Percentiles rank a stretch among this genome's conserved stretches.
Evolutionary conservation across 1,140 invertebrate genomes (phyloP).

Genomic region (Maniola jurtina): DNA sequence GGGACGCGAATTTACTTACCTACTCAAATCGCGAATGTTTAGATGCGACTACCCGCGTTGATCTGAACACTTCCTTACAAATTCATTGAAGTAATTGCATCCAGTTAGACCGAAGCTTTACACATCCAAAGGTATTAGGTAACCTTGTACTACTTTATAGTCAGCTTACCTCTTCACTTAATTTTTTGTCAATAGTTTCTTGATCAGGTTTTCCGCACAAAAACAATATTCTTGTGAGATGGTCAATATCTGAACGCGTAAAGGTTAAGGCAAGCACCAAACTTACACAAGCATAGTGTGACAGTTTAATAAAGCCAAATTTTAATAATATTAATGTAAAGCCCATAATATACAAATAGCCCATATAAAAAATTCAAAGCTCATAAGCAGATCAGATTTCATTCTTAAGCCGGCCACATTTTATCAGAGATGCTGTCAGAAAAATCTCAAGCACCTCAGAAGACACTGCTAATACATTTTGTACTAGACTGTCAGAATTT

Average conservation of each 20-base stretch:
- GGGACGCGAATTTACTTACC: too few species aligned
- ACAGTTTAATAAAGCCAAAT: slow-evolving; percentile 1
- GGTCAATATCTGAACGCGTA: slow-evolving; percentile 91
- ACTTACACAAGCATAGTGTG: slow-evolving; percentile 10
- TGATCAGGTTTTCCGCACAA: slow-evolving; percentile 92
- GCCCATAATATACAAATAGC: background rate
- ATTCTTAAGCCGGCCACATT: too few species aligned
- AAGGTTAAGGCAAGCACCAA: slow-evolving; percentile 75
- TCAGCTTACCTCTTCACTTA: slow-evolving; percentile 89
- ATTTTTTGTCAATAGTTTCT: slow-evolving; percentile 92
- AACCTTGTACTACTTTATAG: background rate
- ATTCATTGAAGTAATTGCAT: too few species aligned
- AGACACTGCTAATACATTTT: too few species aligned
- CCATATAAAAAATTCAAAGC: too few species aligned
- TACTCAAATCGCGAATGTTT: too few species aligned
- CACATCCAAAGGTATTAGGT: slow-evolving; percentile 9
- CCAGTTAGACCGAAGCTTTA: too few species aligned
- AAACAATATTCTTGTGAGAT: slow-evolving; percentile 92
- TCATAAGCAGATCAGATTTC: slow-evolving; percentile 15
- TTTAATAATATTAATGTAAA: slow-evolving; percentile 16
- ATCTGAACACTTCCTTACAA: too few species aligned
- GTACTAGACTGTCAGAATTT: too few species aligned
- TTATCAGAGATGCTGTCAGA: too few species aligned
- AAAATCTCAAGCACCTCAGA: too few species aligned
- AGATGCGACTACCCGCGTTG: too few species aligned